Percentiles rank a stretch among this genome's conserved stretches.
Evolutionary conservation across 2,113 vertebrate species (phyloP).

Genomic region (Crotalus viridis): DNA sequence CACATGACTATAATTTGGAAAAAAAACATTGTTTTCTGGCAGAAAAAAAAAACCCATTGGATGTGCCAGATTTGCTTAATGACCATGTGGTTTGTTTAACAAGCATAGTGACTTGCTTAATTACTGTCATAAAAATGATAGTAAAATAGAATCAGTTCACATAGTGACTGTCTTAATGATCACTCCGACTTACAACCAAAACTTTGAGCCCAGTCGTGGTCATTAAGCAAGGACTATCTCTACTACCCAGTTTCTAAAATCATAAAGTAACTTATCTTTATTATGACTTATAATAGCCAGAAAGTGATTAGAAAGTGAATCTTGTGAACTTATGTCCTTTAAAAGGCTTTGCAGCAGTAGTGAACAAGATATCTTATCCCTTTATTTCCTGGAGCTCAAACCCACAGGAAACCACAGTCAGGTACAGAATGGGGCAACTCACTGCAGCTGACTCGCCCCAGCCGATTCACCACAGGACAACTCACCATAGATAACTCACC

Average conservation of each 20-base stretch:
- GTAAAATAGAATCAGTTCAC: too few species aligned
- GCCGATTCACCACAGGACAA: background rate
- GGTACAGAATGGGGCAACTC: background rate
- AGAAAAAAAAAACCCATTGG: background rate
- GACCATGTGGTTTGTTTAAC: too few species aligned
- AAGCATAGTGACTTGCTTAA: too few species aligned
- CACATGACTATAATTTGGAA: background rate
- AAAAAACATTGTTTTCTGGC: background rate
- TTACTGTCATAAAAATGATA: too few species aligned
- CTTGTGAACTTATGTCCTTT: background rate
- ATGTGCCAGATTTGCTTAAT: background rate
- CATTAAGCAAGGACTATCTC: too few species aligned
- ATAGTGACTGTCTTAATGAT: too few species aligned
- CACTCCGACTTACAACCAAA: too few species aligned
- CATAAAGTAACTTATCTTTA: too few species aligned
- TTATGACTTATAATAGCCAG: too few species aligned
- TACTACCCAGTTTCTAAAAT: too few species aligned
- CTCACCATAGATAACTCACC: too few species aligned
- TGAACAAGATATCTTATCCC: background rate
- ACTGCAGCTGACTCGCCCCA: background rate
- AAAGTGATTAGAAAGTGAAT: background rate
- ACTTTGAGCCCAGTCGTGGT: too few species aligned
- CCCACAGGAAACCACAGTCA: background rate
- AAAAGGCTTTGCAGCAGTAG: background rate
- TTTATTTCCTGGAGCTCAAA: background rate